Percentiles rank a stretch among this genome's conserved stretches.
These are phyloP conservation scores for Brachypodius melanocephalos DNA, from an alignment of 2,113 vertebrate species.

Conservation along the genomic window DNA sequence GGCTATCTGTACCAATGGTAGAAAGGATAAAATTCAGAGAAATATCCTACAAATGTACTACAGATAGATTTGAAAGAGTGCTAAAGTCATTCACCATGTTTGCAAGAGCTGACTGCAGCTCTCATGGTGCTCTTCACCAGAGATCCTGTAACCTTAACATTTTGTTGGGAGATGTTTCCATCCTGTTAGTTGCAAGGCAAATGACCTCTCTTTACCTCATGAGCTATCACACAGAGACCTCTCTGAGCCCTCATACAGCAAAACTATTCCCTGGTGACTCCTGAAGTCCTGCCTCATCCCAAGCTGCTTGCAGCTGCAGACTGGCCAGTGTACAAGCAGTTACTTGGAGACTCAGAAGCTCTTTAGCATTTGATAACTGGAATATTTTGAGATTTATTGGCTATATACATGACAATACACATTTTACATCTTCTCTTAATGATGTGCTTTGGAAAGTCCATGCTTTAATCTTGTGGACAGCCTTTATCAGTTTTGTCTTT, in stretches of 20 bases:
- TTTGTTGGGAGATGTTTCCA: background rate
- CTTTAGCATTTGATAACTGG: background rate
- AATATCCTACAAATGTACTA: background rate
- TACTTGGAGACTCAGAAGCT: background rate
- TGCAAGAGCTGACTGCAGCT: background rate
- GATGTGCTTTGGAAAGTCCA: background rate
- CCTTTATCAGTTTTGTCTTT: background rate
- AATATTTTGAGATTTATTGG: background rate
- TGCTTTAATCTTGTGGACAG: background rate
- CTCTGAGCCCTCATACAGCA: background rate
- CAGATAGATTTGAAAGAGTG: background rate
- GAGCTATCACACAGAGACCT: background rate
- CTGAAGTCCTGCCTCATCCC: background rate
- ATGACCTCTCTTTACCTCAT: background rate
- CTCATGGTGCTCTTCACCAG: background rate
- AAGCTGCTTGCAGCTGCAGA: background rate
- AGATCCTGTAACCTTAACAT: background rate
- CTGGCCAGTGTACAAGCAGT: background rate
- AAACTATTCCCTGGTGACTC: background rate
- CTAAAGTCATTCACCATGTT: background rate
- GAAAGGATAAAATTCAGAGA: background rate
- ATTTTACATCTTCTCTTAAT: background rate
- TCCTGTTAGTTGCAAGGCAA: background rate
- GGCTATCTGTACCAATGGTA: background rate
- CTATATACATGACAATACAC: background rate